Evolutionary conservation across 2,797 vertebrate genomes (phyloP).

Genomic region (Rhinella marina): DNA sequence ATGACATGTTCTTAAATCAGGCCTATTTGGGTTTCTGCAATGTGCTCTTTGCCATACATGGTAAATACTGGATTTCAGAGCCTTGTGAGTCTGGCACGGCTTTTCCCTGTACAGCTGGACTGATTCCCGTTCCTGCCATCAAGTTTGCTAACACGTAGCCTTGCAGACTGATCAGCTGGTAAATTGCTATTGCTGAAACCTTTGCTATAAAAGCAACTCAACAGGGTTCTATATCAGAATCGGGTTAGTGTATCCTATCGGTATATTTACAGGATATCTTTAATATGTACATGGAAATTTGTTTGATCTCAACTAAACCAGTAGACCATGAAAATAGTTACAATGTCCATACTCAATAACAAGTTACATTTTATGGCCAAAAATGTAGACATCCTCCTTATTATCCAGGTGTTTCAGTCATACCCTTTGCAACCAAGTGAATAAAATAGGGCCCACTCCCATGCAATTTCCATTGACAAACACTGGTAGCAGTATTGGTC

Average conservation of each 20-base stretch:
- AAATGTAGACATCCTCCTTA: too few relatives aligned
- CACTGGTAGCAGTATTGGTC: too few relatives aligned
- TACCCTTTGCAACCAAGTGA: too few relatives aligned
- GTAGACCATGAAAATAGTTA: not conserved
- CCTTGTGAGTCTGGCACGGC: constrained; percentile 33
- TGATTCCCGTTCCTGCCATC: constrained; percentile 35
- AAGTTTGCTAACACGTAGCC: constrained; percentile 22
- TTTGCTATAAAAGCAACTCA: not conserved
- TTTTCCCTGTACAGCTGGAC: constrained; percentile 33
- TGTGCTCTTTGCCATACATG: constrained; percentile 45
- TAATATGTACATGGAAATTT: not conserved
- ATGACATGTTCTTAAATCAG: not conserved
- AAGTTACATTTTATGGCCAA: too few relatives aligned
- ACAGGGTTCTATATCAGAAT: not conserved
- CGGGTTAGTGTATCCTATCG: not conserved
- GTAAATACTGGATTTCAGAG: constrained; percentile 32
- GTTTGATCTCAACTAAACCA: not conserved
- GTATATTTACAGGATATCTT: too few relatives aligned
- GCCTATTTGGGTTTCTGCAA: constrained; percentile 20
- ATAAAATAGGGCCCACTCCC: too few relatives aligned
- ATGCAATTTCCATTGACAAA: too few relatives aligned
- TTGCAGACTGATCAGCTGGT: not conserved
- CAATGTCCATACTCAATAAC: not conserved
- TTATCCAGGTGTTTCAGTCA: too few relatives aligned
- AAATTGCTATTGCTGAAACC: not conserved